Base-by-base conservation (phyloP, 2,797 vertebrate genomes). In the Selene dorsalis region DNA sequence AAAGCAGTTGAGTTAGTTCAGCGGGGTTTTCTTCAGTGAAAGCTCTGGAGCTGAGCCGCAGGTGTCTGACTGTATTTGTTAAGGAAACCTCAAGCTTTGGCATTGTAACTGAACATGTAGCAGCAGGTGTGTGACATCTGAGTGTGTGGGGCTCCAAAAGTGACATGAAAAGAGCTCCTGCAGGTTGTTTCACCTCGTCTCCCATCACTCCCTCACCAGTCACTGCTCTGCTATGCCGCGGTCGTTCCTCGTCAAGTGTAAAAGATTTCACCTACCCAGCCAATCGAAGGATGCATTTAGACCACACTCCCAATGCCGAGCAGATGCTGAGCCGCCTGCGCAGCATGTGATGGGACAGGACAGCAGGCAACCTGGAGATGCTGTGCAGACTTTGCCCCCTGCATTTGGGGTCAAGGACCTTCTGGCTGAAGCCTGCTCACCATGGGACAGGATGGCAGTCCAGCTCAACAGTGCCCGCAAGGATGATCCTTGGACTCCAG, bases 181-280 rank as follows among this genome's bases (percentile, higher is more conserved):
- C 78, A 79, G 82, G 69, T 80, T 43, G 13, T 82, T 65, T 60
- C 39, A 56, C 50, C 9, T 47, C 8, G 0, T 70, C 53, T 56
- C n/a, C 32, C 24, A 11, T 66, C 72, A 22, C 57, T 50, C 50
- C 32, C 38, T 17, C 75, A 3, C 30, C 28, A 71, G 60, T 56
- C 43, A 1, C 18, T n/a, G 2, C 11, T 22, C 56, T 43, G 63
- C 74, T 55, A 95, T 95, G 95, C 95, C 94, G 8, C 93, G 94
- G 10, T 95, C 95, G 0, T 95, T 95, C 88, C 92, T 95, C n/a
- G 93, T 95, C 79, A 94, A 83, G 87, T 91, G 88, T 53, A 95
- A 92, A 84, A 89, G 82, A 83, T 83, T 77, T 62, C 82, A 89
- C 62, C 73, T 67, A 0, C 28, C 78, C 3, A 61, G 79, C 20